Conservation (phyloP, 2,888 invertebrate species). For the Tipula helvola region DNA sequence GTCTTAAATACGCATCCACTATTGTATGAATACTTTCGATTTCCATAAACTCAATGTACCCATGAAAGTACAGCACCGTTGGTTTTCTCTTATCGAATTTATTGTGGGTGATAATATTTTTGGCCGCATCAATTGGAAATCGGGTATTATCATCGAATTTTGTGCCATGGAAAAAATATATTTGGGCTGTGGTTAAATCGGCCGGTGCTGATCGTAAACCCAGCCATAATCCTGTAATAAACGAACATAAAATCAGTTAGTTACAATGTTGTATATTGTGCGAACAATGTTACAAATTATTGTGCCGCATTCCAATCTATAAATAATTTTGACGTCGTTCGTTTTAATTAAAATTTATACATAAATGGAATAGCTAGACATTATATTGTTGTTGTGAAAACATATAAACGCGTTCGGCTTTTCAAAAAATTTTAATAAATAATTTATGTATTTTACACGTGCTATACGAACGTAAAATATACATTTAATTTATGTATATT, state of each 20-base stretch:
- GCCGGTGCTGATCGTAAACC: conserved; percentile 11
- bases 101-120: neutral
- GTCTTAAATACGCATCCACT: conserved; percentile 30
- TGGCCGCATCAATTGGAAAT: neutral
- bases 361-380: too few species aligned
- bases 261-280: too few species aligned
- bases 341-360: too few species aligned
- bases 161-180: conserved; percentile 13
- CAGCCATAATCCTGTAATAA: conserved; percentile 13
- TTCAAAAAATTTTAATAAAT: too few species aligned
- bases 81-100: conserved; percentile 33
- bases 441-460: too few species aligned
- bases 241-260: neutral
- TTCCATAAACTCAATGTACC: conserved; percentile 44
- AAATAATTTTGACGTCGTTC: too few species aligned
- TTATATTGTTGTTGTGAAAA: too few species aligned
- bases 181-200: conserved; percentile 11
- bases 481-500: too few species aligned
- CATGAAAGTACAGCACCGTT: conserved; percentile 46
- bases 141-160: neutral
- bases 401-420: too few species aligned
- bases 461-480: too few species aligned
- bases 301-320: too few species aligned
- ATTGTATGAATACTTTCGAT: conserved; percentile 43
- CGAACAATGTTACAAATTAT: too few species aligned